Evolutionary conservation across 2,113 vertebrate genomes (phyloP), one percentile per base, ranked within the genome.

Genomic region (Nestor notabilis): DNA sequence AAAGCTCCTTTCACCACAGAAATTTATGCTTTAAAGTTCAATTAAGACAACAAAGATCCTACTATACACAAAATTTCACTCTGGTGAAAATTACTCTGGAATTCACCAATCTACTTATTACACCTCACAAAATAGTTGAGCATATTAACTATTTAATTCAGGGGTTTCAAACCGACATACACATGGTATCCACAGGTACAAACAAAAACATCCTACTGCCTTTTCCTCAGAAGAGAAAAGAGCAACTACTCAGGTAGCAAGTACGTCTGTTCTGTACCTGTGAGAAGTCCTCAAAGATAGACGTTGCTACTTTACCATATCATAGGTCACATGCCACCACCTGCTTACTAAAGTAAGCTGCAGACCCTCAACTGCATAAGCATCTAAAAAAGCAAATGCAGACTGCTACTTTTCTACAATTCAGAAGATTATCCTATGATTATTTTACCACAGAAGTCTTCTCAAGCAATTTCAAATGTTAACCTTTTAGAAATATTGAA

Each of bases 261-360:
- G 39, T 14, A 83, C 25, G 25, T 66, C 35, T 28, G 19, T 25
- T 33, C 37, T 10, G 13, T 27, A 25, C 9, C 23, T 31, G 25
- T 46, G 13, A 47, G 15, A 58, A 60, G 20, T 35, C 24, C 37
- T 56, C 18, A 74, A 50, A 78, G 29, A 5, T 27, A 28, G 17
- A 52, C 27, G 50, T 19, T 76, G 50, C 55, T 58, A 4, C 50
- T 75, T 35, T 33, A n/a, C 46, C 21, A 2, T 25, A 27, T 7
- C 2, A 61, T 0, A 70, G 18, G 7, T 20, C 8, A 12, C 17
- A 50, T 5, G 16, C 6, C 37, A 44, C 4, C 31, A 15, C 11
- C 5, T 63, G 12, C 18, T 71, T 17, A 44, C 18, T 15, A 56
- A 71, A 82, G 13, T 17, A 56, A 70, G 3, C 0, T 76, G 37